Conservation (phyloP, 2,888 invertebrate species). For the Dioctria linearis region DNA sequence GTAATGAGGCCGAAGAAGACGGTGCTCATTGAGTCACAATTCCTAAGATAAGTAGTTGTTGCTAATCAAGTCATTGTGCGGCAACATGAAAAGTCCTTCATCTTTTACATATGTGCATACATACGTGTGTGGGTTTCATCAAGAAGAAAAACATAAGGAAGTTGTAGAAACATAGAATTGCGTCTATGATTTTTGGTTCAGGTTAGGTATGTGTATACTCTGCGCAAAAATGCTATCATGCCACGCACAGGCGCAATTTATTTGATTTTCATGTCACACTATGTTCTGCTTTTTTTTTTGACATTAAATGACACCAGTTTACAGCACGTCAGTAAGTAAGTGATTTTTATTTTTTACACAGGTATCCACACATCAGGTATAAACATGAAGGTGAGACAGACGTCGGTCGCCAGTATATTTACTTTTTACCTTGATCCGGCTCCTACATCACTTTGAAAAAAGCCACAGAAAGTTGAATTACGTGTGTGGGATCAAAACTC, state of each 20-base stretch:
- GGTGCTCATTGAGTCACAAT: too few species aligned
- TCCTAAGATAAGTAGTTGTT: too few species aligned
- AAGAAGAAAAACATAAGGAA: neutral
- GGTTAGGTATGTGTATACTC: neutral
- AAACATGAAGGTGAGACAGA: conserved; percentile 2
- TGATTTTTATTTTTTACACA: conserved; percentile 19
- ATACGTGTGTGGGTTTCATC: neutral
- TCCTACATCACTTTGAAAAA: conserved; percentile 29
- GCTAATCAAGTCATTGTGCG: neutral
- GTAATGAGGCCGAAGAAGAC: neutral
- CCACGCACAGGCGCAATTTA: neutral
- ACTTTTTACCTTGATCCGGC: conserved; percentile 25
- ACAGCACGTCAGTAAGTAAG: too few species aligned
- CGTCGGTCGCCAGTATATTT: conserved; percentile 2
- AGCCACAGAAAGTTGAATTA: conserved; percentile 4
- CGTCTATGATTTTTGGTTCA: neutral
- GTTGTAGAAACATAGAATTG: conserved; percentile 18
- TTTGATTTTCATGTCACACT: neutral
- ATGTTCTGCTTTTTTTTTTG: neutral
- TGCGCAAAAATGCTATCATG: neutral
- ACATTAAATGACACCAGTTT: neutral
- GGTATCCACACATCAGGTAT: neutral
- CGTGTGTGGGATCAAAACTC: conserved; percentile 34
- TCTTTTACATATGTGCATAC: neutral
- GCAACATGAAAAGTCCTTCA: neutral